Evolutionary conservation across 2,888 invertebrate species (phyloP).

Genomic region (Dorcus hopei): DNA sequence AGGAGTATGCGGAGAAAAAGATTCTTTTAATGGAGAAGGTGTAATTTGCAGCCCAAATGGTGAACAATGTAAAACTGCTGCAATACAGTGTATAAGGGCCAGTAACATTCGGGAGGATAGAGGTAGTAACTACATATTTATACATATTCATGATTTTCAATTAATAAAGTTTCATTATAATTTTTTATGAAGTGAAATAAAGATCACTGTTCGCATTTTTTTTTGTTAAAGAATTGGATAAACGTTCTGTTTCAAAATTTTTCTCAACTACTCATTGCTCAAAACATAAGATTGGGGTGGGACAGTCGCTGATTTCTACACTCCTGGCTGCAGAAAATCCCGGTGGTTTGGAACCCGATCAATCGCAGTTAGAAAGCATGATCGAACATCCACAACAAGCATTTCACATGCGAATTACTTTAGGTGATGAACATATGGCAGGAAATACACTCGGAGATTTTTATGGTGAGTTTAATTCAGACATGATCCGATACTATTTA

Average conservation of each 20-base stretch:
- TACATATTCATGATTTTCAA: not conserved
- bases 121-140: constrained; percentile 1
- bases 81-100: constrained; percentile 41
- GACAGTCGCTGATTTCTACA: constrained; percentile 32
- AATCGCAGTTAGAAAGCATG: constrained; percentile 37
- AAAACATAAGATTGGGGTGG: constrained; percentile 30
- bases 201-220: too few species aligned
- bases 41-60: constrained; percentile 45
- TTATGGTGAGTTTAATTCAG: constrained; percentile 34
- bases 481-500: not conserved
- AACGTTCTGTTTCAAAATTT: constrained; percentile 20
- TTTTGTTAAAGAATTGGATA: constrained; percentile 10
- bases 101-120: constrained; percentile 12
- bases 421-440: constrained; percentile 40
- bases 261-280: constrained; percentile 28
- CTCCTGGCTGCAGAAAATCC: constrained; percentile 38
- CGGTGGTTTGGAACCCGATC: constrained; percentile 38
- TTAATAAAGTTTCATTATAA: not conserved
- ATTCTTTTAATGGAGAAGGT: constrained; percentile 38
- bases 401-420: constrained; percentile 44
- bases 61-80: constrained; percentile 44
- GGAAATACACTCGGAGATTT: constrained; percentile 42
- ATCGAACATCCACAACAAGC: constrained; percentile 35
- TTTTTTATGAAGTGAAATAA: too few species aligned
- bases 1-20: constrained; percentile 36